Evolutionary conservation across 2,797 vertebrate genomes (phyloP).

Genomic region (Oreonectes daqikongensis): DNA sequence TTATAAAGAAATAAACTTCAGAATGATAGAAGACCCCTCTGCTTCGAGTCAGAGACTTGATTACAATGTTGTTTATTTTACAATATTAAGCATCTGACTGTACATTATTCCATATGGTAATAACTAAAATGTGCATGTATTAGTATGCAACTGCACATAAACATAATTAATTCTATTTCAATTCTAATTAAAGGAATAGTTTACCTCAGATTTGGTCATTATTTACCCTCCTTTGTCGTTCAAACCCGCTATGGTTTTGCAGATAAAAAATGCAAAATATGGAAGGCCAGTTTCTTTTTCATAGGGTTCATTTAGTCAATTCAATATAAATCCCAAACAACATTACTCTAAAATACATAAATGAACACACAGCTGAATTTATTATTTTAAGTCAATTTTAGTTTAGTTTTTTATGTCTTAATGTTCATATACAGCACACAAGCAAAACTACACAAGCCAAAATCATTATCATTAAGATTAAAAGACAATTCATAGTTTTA

Average conservation of each 20-base stretch:
- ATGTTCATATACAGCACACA: too few species aligned
- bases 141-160: neutral
- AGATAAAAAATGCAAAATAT: too few species aligned
- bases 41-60: neutral
- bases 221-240: too few species aligned
- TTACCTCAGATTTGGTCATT: too few species aligned
- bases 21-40: neutral
- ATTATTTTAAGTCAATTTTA: neutral
- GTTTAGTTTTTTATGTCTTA: too few species aligned
- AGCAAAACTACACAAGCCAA: neutral
- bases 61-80: neutral
- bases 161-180: too few species aligned
- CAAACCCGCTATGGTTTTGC: too few species aligned
- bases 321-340: too few species aligned
- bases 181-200: too few species aligned
- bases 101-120: neutral
- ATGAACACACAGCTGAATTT: neutral
- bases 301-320: too few species aligned
- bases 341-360: too few species aligned
- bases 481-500: constrained; percentile 17
- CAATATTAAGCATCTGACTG: neutral
- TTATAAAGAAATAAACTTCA: neutral
- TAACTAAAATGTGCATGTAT: neutral
- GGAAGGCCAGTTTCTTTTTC: neutral
- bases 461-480: neutral